Conservation (phyloP, 2,113 vertebrate genomes). For the Equus przewalskii region DNA sequence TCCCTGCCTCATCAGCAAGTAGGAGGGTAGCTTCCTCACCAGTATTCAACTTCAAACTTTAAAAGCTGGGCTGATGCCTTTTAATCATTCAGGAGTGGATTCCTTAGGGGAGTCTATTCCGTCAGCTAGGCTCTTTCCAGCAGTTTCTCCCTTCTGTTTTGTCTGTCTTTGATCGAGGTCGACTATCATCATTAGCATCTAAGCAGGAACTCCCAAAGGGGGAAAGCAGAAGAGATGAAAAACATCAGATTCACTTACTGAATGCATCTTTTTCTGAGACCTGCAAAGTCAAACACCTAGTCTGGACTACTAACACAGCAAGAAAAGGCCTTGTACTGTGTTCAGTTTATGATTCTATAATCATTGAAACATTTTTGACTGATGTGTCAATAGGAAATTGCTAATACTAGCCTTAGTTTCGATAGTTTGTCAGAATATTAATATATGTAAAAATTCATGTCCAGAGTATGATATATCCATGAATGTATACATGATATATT, state of each 20-base stretch:
- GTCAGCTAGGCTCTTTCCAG: background rate
- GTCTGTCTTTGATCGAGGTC: constrained; percentile 61
- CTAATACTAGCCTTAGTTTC: constrained; percentile 54
- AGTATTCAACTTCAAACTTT: constrained; percentile 12
- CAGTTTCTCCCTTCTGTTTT: constrained; percentile 39
- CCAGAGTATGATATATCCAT: background rate
- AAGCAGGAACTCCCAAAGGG: constrained; percentile 21
- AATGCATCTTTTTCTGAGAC: constrained; percentile 43
- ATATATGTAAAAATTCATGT: background rate
- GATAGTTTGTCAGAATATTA: constrained; percentile 34
- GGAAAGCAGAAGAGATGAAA: constrained; percentile 58
- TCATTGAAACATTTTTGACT: background rate
- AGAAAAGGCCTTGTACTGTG: background rate
- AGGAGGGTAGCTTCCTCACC: background rate
- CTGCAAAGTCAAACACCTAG: constrained; percentile 46
- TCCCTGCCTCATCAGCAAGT: constrained; percentile 40
- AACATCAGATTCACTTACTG: constrained; percentile 40
- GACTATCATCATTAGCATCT: constrained; percentile 57
- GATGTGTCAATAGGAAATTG: background rate
- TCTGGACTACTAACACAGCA: constrained; percentile 56
- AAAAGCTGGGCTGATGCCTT: constrained; percentile 10
- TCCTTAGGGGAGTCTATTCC: background rate
- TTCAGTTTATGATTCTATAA: constrained; percentile 39
- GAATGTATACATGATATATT: background rate
- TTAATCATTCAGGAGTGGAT: constrained; percentile 46